A percentile compares a stretch with the other conserved stretches of the same genome.
Evolutionary conservation across 2,113 vertebrate genomes (phyloP).

Genomic region (Ivindomyrus marchei): DNA sequence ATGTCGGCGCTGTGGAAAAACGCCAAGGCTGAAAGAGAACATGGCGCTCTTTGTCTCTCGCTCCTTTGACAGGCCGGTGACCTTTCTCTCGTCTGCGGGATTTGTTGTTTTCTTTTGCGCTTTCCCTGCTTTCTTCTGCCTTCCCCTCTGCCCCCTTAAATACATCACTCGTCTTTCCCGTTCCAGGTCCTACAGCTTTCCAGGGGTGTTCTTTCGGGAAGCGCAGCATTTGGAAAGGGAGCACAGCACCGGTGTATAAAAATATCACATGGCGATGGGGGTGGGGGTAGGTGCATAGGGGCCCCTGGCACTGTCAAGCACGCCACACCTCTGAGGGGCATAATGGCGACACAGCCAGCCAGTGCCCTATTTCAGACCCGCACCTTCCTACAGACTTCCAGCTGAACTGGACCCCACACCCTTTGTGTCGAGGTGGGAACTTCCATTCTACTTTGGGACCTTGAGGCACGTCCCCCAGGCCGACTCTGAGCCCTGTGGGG

Average conservation of each 20-base stretch:
- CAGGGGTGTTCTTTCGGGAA: background rate
- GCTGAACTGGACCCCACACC: background rate
- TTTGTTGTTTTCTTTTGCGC: background rate
- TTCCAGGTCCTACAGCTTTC: background rate
- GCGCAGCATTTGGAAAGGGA: background rate
- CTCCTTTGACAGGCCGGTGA: background rate
- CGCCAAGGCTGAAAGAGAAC: background rate
- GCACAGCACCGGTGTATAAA: background rate
- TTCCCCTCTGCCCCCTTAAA: constrained; percentile 8
- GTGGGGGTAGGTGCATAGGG: background rate
- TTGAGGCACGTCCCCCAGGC: background rate
- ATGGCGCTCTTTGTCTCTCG: background rate
- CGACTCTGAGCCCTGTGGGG: background rate
- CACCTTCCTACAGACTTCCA: background rate
- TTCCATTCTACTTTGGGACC: background rate
- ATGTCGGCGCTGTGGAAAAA: constrained; percentile 33
- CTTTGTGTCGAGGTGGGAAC: background rate
- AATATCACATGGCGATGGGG: background rate
- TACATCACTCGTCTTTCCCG: background rate
- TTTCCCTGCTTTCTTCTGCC: background rate
- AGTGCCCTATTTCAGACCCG: background rate
- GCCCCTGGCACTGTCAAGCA: background rate
- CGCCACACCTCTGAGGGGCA: background rate
- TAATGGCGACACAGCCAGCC: background rate
- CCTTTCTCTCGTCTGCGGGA: background rate